These are phyloP conservation scores for Ecliptopera silaceata DNA, from an alignment of 2,888 invertebrate genomes.

Conservation along the genomic window DNA sequence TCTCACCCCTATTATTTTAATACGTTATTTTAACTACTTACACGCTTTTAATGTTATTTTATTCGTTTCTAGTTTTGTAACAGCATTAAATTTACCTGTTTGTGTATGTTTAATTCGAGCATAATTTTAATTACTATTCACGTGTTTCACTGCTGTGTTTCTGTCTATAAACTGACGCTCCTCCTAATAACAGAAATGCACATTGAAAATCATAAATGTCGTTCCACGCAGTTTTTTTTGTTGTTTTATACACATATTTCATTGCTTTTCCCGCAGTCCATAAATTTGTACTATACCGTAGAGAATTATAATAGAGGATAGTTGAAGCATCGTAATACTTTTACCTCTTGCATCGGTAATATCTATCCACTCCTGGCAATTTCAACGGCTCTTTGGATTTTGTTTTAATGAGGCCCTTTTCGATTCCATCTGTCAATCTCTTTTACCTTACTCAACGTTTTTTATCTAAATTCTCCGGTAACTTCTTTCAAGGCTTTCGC, in stretches of 20 bases:
- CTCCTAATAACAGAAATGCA: neutral
- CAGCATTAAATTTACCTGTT: neutral
- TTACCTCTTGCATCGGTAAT: conserved; percentile 48
- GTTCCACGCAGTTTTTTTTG: conserved; percentile 63
- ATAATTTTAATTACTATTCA: no score
- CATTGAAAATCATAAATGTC: conserved; percentile 49
- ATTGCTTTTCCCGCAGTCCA: conserved; percentile 73
- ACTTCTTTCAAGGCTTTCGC: neutral
- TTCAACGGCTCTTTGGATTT: conserved; percentile 29
- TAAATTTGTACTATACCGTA: conserved; percentile 75
- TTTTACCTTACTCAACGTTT: conserved; percentile 11
- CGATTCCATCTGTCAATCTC: conserved; percentile 13
- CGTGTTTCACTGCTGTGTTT: neutral
- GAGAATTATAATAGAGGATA: conserved; percentile 73
- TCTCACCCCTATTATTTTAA: conserved; percentile 5
- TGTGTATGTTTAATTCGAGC: neutral
- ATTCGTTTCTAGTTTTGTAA: neutral
- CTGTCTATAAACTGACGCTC: neutral
- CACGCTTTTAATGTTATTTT: conserved; percentile 7
- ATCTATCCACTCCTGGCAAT: conserved; percentile 39
- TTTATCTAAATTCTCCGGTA: conserved; percentile 5
- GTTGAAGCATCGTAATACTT: conserved; percentile 59
- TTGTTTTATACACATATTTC: conserved; percentile 77
- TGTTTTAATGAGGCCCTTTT: conserved; percentile 34
- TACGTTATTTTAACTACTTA: no score